Evolutionary conservation across 1,140 invertebrate species (phyloP).

Genomic region (Anastrepha obliqua): DNA sequence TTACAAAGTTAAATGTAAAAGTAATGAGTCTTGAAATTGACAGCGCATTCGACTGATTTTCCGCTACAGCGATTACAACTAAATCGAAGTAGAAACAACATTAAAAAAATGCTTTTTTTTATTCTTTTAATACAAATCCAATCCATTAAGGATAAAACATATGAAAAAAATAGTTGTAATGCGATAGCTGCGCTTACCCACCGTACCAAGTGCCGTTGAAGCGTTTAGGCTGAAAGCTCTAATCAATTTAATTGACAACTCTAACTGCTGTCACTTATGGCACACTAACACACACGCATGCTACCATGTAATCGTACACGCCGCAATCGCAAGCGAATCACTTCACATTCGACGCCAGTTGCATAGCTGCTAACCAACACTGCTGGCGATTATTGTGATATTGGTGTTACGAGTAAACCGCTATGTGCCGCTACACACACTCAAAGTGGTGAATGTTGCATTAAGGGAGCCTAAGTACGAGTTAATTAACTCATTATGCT

Average conservation of each 20-base stretch:
- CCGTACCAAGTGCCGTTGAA: neutral
- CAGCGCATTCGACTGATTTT: neutral
- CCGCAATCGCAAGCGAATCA: neutral
- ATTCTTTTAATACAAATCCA: conserved; percentile 5
- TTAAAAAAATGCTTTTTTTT: neutral
- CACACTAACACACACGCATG: neutral
- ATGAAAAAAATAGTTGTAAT: neutral
- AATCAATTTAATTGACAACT: conserved; percentile 25
- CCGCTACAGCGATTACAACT: neutral
- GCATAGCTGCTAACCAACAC: conserved; percentile 9
- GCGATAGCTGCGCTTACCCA: neutral
- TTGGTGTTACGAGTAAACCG: neutral
- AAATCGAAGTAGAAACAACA: neutral
- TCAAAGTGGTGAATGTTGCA: neutral
- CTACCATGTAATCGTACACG: neutral
- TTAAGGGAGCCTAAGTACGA: conserved; percentile 17
- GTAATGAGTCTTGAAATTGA: conserved; percentile 36
- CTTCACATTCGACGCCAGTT: neutral
- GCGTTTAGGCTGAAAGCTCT: neutral
- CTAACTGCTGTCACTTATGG: neutral
- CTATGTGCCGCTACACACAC: neutral
- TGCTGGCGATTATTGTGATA: neutral
- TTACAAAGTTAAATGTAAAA: neutral
- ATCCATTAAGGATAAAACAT: neutral
- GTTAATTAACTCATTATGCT: conserved; percentile 46